phyloP scores from a whole-genome alignment of 2,113 vertebrate genomes.

The zebrafish (Danio rerio) region DNA sequence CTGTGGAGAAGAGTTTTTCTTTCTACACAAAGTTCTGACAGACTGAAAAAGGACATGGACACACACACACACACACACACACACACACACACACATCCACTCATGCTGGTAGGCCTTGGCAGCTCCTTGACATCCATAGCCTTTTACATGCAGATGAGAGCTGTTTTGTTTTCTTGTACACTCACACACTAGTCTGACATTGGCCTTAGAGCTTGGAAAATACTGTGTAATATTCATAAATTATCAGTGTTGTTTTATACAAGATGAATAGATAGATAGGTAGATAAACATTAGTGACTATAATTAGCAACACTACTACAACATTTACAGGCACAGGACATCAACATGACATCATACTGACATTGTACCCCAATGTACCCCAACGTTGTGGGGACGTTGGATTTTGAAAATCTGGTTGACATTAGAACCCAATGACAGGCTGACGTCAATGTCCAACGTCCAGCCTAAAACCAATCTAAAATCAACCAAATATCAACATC shows the following conservation, averaged over 20 bases:
- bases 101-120: conserved; percentile 50
- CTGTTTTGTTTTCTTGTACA: conserved; percentile 42
- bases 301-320: neutral
- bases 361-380: too few relatives aligned
- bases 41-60: conserved; percentile 46
- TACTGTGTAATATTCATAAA: conserved; percentile 12
- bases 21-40: conserved; percentile 45
- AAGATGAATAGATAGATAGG: too few relatives aligned
- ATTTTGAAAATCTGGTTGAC: too few relatives aligned
- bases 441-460: too few relatives aligned
- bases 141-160: conserved; percentile 66
- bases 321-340: too few relatives aligned
- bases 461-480: too few relatives aligned
- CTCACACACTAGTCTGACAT: conserved; percentile 1
- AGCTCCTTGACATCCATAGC: conserved; percentile 60
- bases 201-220: neutral
- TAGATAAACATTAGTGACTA: too few relatives aligned
- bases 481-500: too few relatives aligned
- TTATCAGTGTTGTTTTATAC: neutral
- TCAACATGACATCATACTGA: too few relatives aligned
- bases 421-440: too few relatives aligned
- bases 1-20: conserved; percentile 52
- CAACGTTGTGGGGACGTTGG: too few relatives aligned
- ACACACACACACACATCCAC: conserved; percentile 40
- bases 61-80: conserved; percentile 41